Conservation (phyloP, 2,113 vertebrate genomes). For the Ardeotis arabs region DNA sequence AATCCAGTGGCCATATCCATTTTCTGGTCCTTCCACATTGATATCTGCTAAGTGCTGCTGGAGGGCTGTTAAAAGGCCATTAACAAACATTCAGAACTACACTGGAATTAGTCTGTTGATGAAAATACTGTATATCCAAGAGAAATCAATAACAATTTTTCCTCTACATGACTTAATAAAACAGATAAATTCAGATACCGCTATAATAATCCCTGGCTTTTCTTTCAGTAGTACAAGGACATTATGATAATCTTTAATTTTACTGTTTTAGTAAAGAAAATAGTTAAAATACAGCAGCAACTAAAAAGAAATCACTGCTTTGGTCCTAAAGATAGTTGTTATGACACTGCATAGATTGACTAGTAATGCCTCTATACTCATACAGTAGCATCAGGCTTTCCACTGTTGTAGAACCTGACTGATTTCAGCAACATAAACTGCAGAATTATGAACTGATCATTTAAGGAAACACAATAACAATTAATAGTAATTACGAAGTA, state of each 20-base stretch:
- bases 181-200: not conserved
- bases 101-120: not conserved
- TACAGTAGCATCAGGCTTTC: not conserved
- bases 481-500: not conserved
- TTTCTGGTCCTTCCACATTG: constrained; percentile 95
- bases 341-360: not conserved
- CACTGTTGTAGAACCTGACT: not conserved
- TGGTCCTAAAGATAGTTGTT: not conserved
- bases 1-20: constrained; percentile 96
- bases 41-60: constrained; percentile 98
- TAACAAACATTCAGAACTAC: not conserved
- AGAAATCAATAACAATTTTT: not conserved
- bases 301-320: not conserved
- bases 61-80: constrained; percentile 79
- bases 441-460: not conserved
- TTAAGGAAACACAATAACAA: not conserved
- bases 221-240: not conserved
- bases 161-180: not conserved
- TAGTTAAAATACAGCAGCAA: not conserved
- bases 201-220: not conserved
- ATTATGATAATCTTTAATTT: not conserved
- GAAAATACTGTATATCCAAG: not conserved
- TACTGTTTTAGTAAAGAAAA: not conserved
- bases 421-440: not conserved
- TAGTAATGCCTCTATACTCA: not conserved